Evolutionary conservation across 1,140 invertebrate genomes (phyloP), one percentile per base, ranked within the genome.

Genomic region (Globodera rostochiensis): DNA sequence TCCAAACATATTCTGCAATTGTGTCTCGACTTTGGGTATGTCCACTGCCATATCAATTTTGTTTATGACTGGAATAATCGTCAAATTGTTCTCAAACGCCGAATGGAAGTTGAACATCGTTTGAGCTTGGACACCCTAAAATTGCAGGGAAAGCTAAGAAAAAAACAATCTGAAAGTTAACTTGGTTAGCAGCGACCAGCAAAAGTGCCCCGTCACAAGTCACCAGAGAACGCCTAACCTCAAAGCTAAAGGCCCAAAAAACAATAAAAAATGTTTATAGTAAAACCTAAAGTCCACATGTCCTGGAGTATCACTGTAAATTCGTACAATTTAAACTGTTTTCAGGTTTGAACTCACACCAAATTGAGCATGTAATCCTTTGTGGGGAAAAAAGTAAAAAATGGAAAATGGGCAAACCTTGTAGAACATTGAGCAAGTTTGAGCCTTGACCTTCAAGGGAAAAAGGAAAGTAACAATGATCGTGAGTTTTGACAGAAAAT

Each of bases 231-330:
- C 93, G 86, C 13, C 91, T 91, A 86, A 98, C 97, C 93, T 99
- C 97, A 91, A 95, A 97, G 6, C 94, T 94, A 91, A 64, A 76
- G 53, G n/a, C 5, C 5, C 50, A 53, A 77, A 67, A 36, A 25
- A 4, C n/a, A 36, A 36, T 45, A 67, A 67, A 36, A 66, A 77
- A 77, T 11, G 1, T 19, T 66, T 5, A 36, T 36, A 67, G 8
- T 21, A 19, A 77, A 66, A 78, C 76, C 70, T 50, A 21, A 99
- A 99, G 91, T 99, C 97, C 13, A 98, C 96, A 92, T 99, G 97
- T 46, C 97, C 97, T 50, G 97, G 97, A 25, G 97, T 99, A 91
- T 99, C 97, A 84, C 98, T 98, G 5, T 98, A 92, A 91, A 98
- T 99, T 1, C 98, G 91, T n/a, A 98, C 91, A 57, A 71, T 47